Base-by-base conservation (phyloP, 2,113 vertebrate genomes). In the Uria aalge region DNA sequence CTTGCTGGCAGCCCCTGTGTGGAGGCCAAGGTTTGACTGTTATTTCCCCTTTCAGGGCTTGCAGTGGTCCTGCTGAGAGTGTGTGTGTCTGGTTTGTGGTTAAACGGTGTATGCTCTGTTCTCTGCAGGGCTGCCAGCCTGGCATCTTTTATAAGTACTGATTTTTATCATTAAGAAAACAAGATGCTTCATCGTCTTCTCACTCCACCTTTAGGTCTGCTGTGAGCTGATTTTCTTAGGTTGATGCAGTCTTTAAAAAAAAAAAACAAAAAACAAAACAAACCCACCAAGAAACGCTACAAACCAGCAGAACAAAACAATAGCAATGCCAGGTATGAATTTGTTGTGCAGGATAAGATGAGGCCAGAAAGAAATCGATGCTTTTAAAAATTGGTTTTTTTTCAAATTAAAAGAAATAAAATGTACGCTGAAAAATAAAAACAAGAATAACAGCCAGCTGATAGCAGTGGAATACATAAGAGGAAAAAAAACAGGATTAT, bases 111-210 rank as follows among this genome's bases (percentile, higher is more conserved):
- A 18, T 8, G 32, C 74, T 94, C 80, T 81, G 91, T 47, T 92
- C 89, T 95, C 91, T 78, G 89, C 91, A 68, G 80, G 77, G 64
- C 86, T 90, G 94, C 86, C 88, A 92, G 85, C 69, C 83, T 85
- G 5, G 47, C 85, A 69, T 94, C 86, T 95, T 87, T 59, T 87
- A 59, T 52, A 82, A 90, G 63, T 87, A 62, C 92, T 93, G 89
- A 94, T 95, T 97, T 94, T 95, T 97, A 96, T 97, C 95, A 20
- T 85, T 85, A 57, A 50, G 87, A 91, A 94, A 91, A 80, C 84
- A 94, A 92, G 91, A 87, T 94, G 50, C 83, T 89, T 79, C 84
- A 59, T 83, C 9, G 0, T 91, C 55, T 95, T 87, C 86, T 94
- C 53, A 21, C 89, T 81, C 57, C 48, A 85, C 77, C 84, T 95